Evolutionary conservation across 2,888 invertebrate genomes (phyloP).

Genomic region (Ceramica pisi): DNA sequence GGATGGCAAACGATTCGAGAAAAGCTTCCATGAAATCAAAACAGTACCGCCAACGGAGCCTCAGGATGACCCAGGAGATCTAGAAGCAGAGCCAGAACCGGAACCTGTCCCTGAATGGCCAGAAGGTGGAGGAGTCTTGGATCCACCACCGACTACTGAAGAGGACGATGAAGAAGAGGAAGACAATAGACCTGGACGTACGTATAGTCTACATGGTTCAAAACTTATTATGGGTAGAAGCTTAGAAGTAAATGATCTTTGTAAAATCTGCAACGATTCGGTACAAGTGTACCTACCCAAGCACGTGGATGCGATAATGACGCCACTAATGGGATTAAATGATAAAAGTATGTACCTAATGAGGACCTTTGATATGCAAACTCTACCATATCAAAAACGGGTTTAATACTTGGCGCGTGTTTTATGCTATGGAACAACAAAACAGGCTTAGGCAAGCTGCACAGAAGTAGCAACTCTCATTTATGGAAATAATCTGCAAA

Average conservation of each 20-base stretch:
- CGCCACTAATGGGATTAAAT: slow-evolving; percentile 18
- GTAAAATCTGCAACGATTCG: background rate
- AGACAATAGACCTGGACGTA: slow-evolving; percentile 20
- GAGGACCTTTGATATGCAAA: slow-evolving; percentile 5
- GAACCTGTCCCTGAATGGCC: slow-evolving; percentile 37
- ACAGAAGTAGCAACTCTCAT: too few relatives aligned
- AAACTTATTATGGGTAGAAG: background rate
- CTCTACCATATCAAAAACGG: slow-evolving; percentile 3
- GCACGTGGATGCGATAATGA: background rate
- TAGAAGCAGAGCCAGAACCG: slow-evolving; percentile 21
- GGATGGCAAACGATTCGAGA: slow-evolving; percentile 90
- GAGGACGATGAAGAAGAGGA: slow-evolving; percentile 41
- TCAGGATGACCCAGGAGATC: slow-evolving; percentile 47
- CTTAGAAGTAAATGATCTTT: background rate
- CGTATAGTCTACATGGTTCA: slow-evolving; percentile 5
- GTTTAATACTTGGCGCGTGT: background rate
- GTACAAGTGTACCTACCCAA: background rate
- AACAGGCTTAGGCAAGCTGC: too few relatives aligned
- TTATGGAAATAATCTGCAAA: too few relatives aligned
- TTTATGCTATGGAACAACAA: background rate
- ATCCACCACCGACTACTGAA: slow-evolving; percentile 23
- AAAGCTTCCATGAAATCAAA: slow-evolving; percentile 74
- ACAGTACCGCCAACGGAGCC: slow-evolving; percentile 24
- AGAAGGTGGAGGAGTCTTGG: slow-evolving; percentile 12
- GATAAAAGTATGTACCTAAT: slow-evolving; percentile 11